Evolutionary conservation across 1,140 invertebrate species (phyloP).

Genomic region (Drosophila orena): DNA sequence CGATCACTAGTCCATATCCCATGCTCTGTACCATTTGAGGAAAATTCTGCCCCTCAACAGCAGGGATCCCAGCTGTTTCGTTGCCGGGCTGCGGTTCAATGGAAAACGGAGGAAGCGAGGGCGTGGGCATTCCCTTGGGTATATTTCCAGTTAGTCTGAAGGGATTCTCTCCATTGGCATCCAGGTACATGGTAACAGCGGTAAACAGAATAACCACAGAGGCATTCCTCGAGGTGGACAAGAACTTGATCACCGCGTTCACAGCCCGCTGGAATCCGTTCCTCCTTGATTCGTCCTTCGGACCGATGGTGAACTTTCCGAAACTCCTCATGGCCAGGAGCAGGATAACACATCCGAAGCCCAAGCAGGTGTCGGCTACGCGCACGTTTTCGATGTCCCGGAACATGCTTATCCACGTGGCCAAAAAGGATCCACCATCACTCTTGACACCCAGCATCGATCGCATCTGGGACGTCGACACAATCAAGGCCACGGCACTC

Average conservation of each 20-base stretch:
- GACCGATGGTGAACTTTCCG: conserved; percentile 86
- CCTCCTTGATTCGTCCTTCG: conserved; percentile 85
- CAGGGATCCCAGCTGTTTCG: conserved; percentile 84
- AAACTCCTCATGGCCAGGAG: conserved; percentile 90
- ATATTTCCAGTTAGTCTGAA: conserved; percentile 86
- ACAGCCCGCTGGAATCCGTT: conserved; percentile 85
- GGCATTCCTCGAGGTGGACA: conserved; percentile 91
- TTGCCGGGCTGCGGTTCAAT: conserved; percentile 78
- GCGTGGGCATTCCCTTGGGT: conserved; percentile 89
- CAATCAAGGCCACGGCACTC: conserved; percentile 96
- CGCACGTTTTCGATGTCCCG: conserved; percentile 87
- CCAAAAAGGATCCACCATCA: conserved; percentile 89
- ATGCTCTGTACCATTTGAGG: conserved; percentile 90
- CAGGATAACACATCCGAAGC: conserved; percentile 89
- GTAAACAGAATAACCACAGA: conserved; percentile 91
- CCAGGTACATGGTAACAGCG: conserved; percentile 86
- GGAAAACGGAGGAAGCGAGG: conserved; percentile 89
- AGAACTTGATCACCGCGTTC: conserved; percentile 87
- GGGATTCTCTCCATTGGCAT: conserved; percentile 55
- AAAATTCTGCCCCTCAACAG: conserved; percentile 85
- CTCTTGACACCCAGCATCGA: conserved; percentile 92
- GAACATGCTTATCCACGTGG: conserved; percentile 90
- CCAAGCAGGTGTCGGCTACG: conserved; percentile 89
- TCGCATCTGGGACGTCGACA: conserved; percentile 95
- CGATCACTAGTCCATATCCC: conserved; percentile 91